A percentile compares a stretch with the other conserved stretches of the same genome.
These are phyloP conservation scores for Drosophila recens DNA, from an alignment of 2,888 invertebrate genomes.

Conservation along the genomic window DNA sequence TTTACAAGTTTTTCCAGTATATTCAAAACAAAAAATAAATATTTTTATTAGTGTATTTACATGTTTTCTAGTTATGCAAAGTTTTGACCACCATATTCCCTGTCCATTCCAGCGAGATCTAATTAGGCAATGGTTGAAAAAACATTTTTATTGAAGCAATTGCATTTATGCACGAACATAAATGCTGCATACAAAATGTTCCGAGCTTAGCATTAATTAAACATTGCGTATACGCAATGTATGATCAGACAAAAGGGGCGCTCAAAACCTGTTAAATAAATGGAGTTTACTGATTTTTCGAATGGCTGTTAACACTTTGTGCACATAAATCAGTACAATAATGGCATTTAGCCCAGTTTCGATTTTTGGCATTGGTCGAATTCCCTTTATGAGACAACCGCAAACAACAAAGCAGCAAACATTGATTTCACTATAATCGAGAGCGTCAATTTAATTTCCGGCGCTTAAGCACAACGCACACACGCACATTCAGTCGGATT, in stretches of 20 bases:
- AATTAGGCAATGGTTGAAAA: slow-evolving; percentile 27
- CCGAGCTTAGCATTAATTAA: slow-evolving; percentile 48
- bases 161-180: slow-evolving; percentile 27
- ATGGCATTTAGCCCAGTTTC: slow-evolving; percentile 68
- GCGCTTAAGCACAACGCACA: slow-evolving; percentile 35
- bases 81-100: slow-evolving; percentile 2
- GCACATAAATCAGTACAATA: slow-evolving; percentile 67
- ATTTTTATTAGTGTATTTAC: not conserved
- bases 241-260: not conserved
- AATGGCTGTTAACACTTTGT: slow-evolving; percentile 59
- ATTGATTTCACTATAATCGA: slow-evolving; percentile 60
- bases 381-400: slow-evolving; percentile 41
- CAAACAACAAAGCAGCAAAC: slow-evolving; percentile 40
- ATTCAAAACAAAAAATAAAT: not conserved
- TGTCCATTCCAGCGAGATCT: slow-evolving; percentile 2
- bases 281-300: slow-evolving; percentile 52
- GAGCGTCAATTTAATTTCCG: slow-evolving; percentile 78
- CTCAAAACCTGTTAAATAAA: slow-evolving; percentile 48
- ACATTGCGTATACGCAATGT: slow-evolving; percentile 59
- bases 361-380: slow-evolving; percentile 17
- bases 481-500: slow-evolving; percentile 14
- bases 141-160: slow-evolving; percentile 42
- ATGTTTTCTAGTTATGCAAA: slow-evolving; percentile 51
- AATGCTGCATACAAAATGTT: slow-evolving; percentile 27
- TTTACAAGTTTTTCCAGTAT: not conserved